phyloP scores from a whole-genome alignment of 2,888 invertebrate genomes.

The Euclidia mi region DNA sequence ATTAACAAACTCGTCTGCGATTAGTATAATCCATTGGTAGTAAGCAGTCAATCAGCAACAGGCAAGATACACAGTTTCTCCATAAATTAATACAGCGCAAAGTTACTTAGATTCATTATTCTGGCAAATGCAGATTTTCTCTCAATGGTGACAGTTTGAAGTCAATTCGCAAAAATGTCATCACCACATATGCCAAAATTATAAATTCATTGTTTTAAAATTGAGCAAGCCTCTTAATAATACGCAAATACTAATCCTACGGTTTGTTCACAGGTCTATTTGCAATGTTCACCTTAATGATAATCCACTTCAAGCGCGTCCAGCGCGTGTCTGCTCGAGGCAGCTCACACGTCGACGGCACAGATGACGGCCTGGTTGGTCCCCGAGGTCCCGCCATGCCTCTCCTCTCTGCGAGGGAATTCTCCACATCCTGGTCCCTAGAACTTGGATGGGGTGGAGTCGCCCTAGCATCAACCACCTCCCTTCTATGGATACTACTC shows the following conservation, averaged over 20 bases:
- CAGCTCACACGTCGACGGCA: conserved; percentile 90
- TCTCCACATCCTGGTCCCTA: conserved; percentile 95
- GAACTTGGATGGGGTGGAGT: conserved; percentile 97
- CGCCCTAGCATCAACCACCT: conserved; percentile 94
- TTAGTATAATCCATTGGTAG: too few species aligned
- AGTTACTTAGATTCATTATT: too few species aligned
- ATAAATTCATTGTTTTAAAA: too few species aligned
- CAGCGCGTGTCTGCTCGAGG: conserved; percentile 92
- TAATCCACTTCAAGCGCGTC: conserved; percentile 97
- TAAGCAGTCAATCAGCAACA: too few species aligned
- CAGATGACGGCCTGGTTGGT: conserved; percentile 93
- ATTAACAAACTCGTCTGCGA: too few species aligned
- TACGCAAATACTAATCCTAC: neutral
- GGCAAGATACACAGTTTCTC: too few species aligned
- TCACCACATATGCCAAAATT: too few species aligned
- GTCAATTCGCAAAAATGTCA: too few species aligned
- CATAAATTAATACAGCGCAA: too few species aligned
- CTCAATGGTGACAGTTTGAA: too few species aligned
- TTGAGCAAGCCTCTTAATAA: neutral
- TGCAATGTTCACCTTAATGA: conserved; percentile 97
- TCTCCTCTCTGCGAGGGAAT: conserved; percentile 92
- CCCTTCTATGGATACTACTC: conserved; percentile 95
- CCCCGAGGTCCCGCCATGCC: conserved; percentile 85
- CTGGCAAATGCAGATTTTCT: too few species aligned
- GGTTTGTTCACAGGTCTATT: conserved; percentile 93